Percentiles rank a stretch among this genome's conserved stretches.
Conservation (phyloP, 2,113 vertebrate genomes). For the Platysternon megacephalum region DNA sequence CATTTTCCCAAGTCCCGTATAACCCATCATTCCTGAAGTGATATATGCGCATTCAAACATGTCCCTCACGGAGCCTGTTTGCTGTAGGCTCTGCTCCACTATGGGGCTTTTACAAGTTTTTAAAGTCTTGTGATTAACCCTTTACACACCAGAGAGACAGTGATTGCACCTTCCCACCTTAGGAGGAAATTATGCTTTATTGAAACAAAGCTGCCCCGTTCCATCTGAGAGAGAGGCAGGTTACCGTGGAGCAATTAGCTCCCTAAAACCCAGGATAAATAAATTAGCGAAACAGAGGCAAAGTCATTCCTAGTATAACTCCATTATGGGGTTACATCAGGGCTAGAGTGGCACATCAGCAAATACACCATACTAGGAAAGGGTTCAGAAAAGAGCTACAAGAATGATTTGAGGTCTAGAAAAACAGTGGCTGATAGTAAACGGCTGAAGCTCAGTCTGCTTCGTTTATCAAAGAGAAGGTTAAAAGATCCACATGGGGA, state of each 20-base stretch:
- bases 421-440: not conserved
- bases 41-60: not conserved
- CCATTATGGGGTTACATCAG: not conserved
- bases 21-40: fast-evolving
- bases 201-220: not conserved
- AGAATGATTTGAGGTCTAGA: not conserved
- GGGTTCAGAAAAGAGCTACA: not conserved
- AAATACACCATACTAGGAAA: not conserved
- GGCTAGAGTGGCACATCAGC: not conserved
- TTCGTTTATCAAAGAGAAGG: not conserved
- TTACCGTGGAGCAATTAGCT: not conserved
- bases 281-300: not conserved
- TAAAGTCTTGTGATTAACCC: not conserved
- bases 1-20: not conserved
- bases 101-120: not conserved
- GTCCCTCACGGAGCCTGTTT: not conserved
- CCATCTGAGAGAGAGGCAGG: not conserved
- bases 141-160: not conserved
- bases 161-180: not conserved
- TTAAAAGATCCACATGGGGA: not conserved
- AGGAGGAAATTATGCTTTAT: not conserved
- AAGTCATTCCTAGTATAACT: not conserved
- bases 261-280: not conserved
- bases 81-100: not conserved
- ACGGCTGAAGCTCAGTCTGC: not conserved